phyloP scores from a whole-genome alignment of 2,888 invertebrate genomes.

The Ptycholaimellus sp. region DNA sequence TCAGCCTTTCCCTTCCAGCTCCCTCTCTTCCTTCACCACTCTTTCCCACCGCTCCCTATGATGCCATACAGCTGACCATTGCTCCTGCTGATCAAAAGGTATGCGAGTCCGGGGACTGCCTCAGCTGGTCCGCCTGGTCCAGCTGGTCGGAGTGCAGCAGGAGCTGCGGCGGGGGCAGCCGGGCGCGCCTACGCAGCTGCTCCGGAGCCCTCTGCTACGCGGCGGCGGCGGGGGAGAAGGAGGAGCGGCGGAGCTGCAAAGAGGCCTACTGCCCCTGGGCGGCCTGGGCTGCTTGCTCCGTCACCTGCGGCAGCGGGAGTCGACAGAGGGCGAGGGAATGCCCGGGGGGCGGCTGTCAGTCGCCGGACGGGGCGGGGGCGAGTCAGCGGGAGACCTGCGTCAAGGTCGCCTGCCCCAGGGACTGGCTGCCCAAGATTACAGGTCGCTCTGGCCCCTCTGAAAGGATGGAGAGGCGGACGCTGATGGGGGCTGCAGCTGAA shows the following conservation, averaged over 20 bases:
- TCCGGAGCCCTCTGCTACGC: background rate
- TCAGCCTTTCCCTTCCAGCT: too few species aligned
- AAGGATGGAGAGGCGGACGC: too few species aligned
- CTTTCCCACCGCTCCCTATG: too few species aligned
- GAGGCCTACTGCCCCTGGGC: background rate
- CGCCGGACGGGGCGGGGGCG: background rate
- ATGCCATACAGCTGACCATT: too few species aligned
- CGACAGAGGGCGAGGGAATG: background rate
- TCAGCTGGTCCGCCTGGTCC: constrained; percentile 3
- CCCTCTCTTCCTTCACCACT: too few species aligned
- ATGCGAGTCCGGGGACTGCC: background rate
- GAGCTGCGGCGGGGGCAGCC: constrained; percentile 19
- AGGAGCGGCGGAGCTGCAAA: background rate
- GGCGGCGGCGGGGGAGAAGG: background rate
- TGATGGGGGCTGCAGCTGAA: too few species aligned
- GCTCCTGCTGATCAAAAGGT: too few species aligned
- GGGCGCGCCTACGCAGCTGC: constrained; percentile 20
- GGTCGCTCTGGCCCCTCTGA: too few species aligned
- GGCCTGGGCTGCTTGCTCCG: constrained; percentile 1
- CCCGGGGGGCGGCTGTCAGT: background rate
- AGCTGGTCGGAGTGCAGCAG: constrained; percentile 1
- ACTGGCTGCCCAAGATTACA: too few species aligned
- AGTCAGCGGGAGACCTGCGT: background rate
- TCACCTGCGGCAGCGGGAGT: constrained; percentile 1
- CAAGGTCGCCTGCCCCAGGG: background rate